Evolutionary conservation across 2,888 invertebrate species (phyloP).

Genomic region (Onchidella celtica): DNA sequence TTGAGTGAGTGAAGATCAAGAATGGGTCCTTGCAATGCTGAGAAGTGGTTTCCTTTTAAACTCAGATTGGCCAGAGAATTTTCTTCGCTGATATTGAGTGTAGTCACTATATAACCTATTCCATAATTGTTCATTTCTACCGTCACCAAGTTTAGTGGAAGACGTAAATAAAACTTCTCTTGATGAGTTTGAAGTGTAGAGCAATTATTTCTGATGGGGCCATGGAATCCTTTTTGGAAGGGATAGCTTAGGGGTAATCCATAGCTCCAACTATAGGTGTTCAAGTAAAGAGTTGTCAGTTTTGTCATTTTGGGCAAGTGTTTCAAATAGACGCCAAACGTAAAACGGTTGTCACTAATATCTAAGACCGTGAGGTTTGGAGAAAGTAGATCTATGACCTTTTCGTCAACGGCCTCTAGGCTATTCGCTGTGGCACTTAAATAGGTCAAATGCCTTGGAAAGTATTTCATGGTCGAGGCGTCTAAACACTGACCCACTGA

Average conservation of each 20-base stretch:
- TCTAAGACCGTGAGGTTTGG: constrained; percentile 31
- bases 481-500: constrained; percentile 34
- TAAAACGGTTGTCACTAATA: constrained; percentile 33
- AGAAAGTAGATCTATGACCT: constrained; percentile 24
- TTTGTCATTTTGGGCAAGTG: constrained; percentile 17
- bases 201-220: no score
- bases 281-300: neutral
- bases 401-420: constrained; percentile 13
- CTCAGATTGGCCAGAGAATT: constrained; percentile 33
- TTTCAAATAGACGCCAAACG: constrained; percentile 44
- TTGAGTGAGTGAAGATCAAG: constrained; percentile 23
- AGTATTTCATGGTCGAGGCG: constrained; percentile 7
- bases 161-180: no score
- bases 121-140: constrained; percentile 9
- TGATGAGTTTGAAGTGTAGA: no score
- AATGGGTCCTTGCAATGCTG: constrained; percentile 37
- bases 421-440: constrained; percentile 42
- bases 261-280: no score
- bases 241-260: no score
- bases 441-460: constrained; percentile 26
- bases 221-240: no score
- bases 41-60: constrained; percentile 33
- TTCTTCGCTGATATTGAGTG: constrained; percentile 25
- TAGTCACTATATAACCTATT: constrained; percentile 25
- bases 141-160: constrained; percentile 36